Evolutionary conservation across 2,113 vertebrate genomes (phyloP).

Genomic region (Pomatorhinus ruficollis): DNA sequence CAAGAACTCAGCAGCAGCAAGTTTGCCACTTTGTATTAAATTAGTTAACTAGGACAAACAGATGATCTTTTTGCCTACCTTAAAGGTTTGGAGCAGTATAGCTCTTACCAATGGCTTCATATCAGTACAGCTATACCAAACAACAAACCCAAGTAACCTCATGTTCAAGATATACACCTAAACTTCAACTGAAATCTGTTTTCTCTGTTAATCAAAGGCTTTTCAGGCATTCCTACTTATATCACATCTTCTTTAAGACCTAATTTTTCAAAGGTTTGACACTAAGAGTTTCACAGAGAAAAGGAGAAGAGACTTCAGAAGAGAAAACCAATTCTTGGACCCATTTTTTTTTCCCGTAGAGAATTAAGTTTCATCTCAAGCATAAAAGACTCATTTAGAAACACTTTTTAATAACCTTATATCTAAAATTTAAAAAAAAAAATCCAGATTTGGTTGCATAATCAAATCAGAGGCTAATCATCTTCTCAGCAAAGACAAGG

Average conservation of each 20-base stretch:
- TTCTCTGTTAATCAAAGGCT: neutral
- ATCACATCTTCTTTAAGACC: neutral
- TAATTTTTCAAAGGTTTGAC: constrained; percentile 1
- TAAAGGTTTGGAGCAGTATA: neutral
- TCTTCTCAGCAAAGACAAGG: neutral
- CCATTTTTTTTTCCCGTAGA: neutral
- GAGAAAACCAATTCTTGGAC: neutral
- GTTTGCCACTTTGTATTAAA: neutral
- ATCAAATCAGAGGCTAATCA: neutral
- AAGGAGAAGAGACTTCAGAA: neutral
- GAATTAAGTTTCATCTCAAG: neutral
- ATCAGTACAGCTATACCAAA: neutral
- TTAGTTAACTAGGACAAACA: neutral
- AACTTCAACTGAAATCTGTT: neutral
- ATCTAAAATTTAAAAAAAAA: neutral
- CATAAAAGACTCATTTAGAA: neutral
- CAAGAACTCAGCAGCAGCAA: neutral
- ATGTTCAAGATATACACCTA: neutral
- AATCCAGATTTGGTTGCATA: neutral
- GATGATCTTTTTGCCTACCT: neutral
- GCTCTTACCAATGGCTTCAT: neutral
- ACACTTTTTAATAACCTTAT: neutral
- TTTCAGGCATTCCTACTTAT: neutral
- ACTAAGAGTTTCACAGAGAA: neutral
- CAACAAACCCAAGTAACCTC: neutral